Percentiles rank a stretch among this genome's conserved stretches.
Evolutionary conservation across 2,113 vertebrate genomes (phyloP).

Genomic region (Poeciliopsis turrubarensis): DNA sequence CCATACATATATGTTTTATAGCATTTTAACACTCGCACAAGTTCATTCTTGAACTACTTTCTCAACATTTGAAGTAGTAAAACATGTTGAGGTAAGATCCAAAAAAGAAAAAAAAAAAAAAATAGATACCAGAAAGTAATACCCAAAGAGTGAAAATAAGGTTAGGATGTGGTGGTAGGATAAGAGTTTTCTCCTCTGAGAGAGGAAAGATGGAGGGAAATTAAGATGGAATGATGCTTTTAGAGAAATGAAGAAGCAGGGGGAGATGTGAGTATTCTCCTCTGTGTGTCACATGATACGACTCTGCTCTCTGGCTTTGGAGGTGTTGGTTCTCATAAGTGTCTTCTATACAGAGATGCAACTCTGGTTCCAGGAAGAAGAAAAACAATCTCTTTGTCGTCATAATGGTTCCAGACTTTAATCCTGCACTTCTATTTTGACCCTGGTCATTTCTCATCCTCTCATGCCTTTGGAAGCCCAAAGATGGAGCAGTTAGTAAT

Average conservation of each 20-base stretch:
- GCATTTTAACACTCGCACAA: no score
- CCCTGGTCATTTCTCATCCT: conserved; percentile 22
- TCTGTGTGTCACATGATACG: not conserved
- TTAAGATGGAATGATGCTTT: conserved; percentile 23
- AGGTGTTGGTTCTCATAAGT: conserved; percentile 20
- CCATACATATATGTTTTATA: no score
- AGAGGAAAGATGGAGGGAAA: conserved; percentile 1
- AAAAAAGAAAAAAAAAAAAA: no score
- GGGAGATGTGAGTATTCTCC: not conserved
- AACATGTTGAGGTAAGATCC: no score
- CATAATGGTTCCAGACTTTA: conserved; percentile 22
- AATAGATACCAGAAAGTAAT: not conserved
- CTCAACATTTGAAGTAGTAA: no score
- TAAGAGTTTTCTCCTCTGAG: conserved; percentile 19
- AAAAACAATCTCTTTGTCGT: conserved; percentile 15
- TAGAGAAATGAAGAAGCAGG: conserved; percentile 19
- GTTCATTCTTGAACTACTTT: no score
- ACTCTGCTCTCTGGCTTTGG: conserved; percentile 12
- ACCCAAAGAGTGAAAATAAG: conserved; percentile 5
- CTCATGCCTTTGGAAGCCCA: not conserved
- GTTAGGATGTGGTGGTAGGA: conserved; percentile 5
- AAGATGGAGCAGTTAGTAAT: not conserved
- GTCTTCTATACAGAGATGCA: conserved; percentile 18
- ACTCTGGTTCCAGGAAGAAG: conserved; percentile 29
- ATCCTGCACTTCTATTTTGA: conserved; percentile 2